Percentiles rank a stretch among this genome's conserved stretches.
These are phyloP conservation scores for Spongilla lacustris DNA, from an alignment of 37 sponge, comb jelly and placozoan species.

Conservation along the genomic window DNA sequence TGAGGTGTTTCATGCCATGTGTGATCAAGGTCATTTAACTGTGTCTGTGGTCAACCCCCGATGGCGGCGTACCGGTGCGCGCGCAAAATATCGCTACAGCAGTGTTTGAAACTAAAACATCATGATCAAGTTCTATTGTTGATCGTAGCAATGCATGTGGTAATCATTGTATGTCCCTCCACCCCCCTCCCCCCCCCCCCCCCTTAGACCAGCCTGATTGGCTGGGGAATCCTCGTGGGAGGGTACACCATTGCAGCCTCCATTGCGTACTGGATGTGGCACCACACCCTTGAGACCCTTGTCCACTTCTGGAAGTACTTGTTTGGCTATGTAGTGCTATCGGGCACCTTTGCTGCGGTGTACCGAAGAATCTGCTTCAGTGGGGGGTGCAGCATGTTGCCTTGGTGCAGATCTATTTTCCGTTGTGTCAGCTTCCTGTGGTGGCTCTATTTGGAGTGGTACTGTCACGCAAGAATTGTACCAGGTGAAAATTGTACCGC, in stretches of 20 bases:
- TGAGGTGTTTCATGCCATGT: too few species aligned
- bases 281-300: conserved; percentile 24
- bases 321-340: conserved; percentile 30
- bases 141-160: too few species aligned
- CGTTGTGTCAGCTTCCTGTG: conserved; percentile 22
- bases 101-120: too few species aligned
- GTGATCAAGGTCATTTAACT: too few species aligned
- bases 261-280: conserved; percentile 42
- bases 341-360: conserved; percentile 73
- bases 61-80: too few species aligned
- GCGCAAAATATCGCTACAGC: too few species aligned
- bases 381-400: conserved; percentile 63
- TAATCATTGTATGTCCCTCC: background rate
- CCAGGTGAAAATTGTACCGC: too few species aligned
- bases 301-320: conserved; percentile 43
- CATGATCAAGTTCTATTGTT: too few species aligned
- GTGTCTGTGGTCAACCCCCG: too few species aligned
- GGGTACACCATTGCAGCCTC: conserved; percentile 44
- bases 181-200: too few species aligned
- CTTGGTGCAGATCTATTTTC: conserved; percentile 23
- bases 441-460: conserved; percentile 13
- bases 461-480: too few species aligned
- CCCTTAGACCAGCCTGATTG: conserved; percentile 36
- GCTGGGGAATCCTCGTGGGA: conserved; percentile 42
- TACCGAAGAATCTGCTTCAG: conserved; percentile 66